A percentile compares a stretch with the other conserved stretches of the same genome.
Evolutionary conservation across 2,113 vertebrate genomes (phyloP).

Genomic region (Candoia aspera): DNA sequence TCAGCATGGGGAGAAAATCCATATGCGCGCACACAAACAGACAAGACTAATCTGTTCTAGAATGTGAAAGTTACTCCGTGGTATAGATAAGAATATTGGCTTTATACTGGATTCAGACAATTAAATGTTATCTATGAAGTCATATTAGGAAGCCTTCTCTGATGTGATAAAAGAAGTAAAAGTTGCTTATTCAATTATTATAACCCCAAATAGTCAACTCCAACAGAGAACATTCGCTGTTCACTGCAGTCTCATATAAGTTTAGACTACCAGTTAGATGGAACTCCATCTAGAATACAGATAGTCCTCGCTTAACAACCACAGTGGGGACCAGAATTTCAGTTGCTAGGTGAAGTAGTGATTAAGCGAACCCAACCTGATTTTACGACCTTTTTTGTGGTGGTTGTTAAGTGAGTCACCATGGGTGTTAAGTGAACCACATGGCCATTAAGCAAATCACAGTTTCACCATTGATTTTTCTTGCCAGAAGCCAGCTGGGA

Average conservation of each 20-base stretch:
- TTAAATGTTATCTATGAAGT: neutral
- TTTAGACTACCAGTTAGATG: neutral
- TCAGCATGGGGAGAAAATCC: neutral
- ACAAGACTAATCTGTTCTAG: neutral
- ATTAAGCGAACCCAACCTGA: no score
- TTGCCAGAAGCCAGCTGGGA: no score
- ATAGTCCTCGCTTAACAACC: no score
- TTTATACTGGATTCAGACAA: neutral
- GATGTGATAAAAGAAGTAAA: neutral
- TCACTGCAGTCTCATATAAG: neutral
- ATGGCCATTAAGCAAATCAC: no score
- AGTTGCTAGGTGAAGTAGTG: no score
- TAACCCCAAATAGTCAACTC: neutral
- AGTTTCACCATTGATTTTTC: no score
- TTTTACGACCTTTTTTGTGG: no score
- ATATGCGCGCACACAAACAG: neutral
- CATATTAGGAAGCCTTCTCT: neutral
- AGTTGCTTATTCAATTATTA: neutral
- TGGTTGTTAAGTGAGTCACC: no score
- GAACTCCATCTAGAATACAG: no score
- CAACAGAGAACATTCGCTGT: neutral
- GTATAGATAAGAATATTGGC: neutral
- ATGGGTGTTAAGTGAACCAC: no score
- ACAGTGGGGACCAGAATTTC: no score
- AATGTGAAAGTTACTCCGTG: neutral